Evolutionary conservation across 2,797 vertebrate genomes (phyloP).

Genomic region (Furcifer pardalis): DNA sequence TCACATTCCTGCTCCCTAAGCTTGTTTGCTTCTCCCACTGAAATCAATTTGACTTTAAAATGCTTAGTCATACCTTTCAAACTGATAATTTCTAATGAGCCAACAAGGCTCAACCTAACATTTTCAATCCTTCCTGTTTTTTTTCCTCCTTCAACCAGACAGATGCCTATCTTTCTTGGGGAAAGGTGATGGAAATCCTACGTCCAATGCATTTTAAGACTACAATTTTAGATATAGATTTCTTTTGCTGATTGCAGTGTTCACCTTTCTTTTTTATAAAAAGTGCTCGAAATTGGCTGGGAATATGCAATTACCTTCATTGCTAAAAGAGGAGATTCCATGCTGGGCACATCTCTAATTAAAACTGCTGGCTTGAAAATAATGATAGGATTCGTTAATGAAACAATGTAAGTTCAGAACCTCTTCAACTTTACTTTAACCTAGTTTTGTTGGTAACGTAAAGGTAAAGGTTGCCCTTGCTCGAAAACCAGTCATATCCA

Average conservation of each 20-base stretch:
- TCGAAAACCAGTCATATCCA: too few relatives aligned
- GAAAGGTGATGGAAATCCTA: slow-evolving; percentile 9
- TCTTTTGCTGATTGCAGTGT: slow-evolving; percentile 51
- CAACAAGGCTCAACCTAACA: neutral
- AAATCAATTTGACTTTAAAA: neutral
- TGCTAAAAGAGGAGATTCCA: slow-evolving; percentile 43
- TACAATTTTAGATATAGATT: slow-evolving; percentile 32
- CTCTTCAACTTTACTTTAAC: slow-evolving; percentile 62
- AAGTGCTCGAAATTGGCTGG: slow-evolving; percentile 60
- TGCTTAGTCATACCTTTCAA: neutral
- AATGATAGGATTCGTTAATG: slow-evolving; percentile 54
- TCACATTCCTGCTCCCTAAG: neutral
- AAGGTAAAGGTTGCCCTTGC: too few relatives aligned
- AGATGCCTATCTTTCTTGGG: slow-evolving; percentile 31
- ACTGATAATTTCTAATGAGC: neutral
- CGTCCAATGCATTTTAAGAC: slow-evolving; percentile 39
- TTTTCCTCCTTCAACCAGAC: neutral
- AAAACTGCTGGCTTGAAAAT: slow-evolving; percentile 59
- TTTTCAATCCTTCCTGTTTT: neutral
- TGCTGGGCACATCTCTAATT: slow-evolving; percentile 49
- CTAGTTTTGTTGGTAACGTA: too few relatives aligned
- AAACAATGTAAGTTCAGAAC: slow-evolving; percentile 53
- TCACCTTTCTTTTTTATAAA: slow-evolving; percentile 50
- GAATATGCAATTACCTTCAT: slow-evolving; percentile 56
- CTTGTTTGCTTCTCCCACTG: neutral